These are phyloP conservation scores for Meta bourneti DNA, from an alignment of 2,888 invertebrate genomes.

Conservation along the genomic window DNA sequence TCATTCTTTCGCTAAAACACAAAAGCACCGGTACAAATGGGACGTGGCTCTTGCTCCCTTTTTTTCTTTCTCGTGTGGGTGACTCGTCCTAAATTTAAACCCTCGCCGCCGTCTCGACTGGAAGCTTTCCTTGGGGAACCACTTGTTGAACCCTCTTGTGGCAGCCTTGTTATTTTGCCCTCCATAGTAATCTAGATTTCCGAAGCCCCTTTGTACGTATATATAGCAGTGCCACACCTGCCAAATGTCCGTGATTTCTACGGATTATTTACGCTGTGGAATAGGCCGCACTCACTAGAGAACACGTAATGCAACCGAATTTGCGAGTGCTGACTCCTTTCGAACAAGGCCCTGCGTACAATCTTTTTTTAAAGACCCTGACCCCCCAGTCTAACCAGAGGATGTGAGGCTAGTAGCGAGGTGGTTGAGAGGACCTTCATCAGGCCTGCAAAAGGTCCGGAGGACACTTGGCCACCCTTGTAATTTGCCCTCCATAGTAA, in stretches of 20 bases:
- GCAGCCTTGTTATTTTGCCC: background rate
- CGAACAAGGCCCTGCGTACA: too few relatives aligned
- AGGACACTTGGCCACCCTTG: background rate
- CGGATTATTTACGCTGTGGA: too few relatives aligned
- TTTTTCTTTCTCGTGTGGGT: conserved; percentile 35
- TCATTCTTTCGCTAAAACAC: conserved; percentile 46
- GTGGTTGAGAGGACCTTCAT: too few relatives aligned
- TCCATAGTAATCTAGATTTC: background rate
- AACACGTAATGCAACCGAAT: too few relatives aligned
- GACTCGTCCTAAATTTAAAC: conserved; percentile 68
- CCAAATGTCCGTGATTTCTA: background rate
- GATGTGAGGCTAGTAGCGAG: too few relatives aligned
- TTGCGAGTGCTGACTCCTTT: too few relatives aligned
- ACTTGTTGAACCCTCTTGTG: conserved; percentile 28
- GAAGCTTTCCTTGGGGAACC: background rate
- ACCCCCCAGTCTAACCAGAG: too few relatives aligned
- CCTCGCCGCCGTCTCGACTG: conserved; percentile 37
- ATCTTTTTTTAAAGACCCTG: too few relatives aligned
- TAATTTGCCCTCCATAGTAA: background rate
- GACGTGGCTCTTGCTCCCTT: conserved; percentile 33
- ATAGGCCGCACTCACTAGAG: too few relatives aligned
- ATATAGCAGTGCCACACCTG: background rate
- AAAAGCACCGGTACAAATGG: conserved; percentile 57
- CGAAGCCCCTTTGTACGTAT: background rate
- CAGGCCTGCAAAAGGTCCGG: too few relatives aligned